These are phyloP conservation scores for Agraylea sexmaculata DNA, from an alignment of 1,140 invertebrate genomes.

Conservation along the genomic window DNA sequence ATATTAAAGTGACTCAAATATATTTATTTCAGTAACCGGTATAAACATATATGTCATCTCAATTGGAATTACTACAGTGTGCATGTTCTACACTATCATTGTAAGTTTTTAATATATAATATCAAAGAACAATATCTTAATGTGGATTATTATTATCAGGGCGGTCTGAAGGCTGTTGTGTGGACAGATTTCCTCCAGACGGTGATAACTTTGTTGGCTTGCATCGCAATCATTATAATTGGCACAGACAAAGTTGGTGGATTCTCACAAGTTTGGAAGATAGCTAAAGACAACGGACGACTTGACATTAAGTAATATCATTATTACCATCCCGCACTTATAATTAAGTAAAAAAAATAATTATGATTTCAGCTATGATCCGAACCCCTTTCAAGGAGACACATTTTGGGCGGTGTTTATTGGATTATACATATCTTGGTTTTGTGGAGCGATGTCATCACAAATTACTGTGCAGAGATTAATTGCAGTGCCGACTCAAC, in stretches of 20 bases:
- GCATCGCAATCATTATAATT: constrained; percentile 54
- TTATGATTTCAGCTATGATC: too few species aligned
- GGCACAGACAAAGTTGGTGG: constrained; percentile 57
- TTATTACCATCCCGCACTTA: too few species aligned
- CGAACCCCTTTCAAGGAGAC: too few species aligned
- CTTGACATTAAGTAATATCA: constrained; percentile 35
- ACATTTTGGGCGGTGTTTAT: too few species aligned
- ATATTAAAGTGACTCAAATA: constrained; percentile 1
- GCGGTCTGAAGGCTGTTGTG: constrained; percentile 76
- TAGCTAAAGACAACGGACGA: constrained; percentile 40
- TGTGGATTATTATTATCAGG: constrained; percentile 38
- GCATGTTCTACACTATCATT: constrained; percentile 74
- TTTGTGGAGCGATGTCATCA: too few species aligned
- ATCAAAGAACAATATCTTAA: not conserved
- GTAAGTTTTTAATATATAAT: constrained; percentile 38
- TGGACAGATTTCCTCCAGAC: constrained; percentile 82
- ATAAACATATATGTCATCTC: constrained; percentile 59
- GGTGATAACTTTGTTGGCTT: constrained; percentile 61
- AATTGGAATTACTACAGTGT: constrained; percentile 61
- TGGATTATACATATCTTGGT: too few species aligned
- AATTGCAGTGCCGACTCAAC: too few species aligned
- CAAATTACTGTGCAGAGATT: too few species aligned
- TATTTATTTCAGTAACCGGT: constrained; percentile 52
- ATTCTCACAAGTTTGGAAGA: constrained; percentile 46
- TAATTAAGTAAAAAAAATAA: too few species aligned